Conservation (phyloP, 2,113 vertebrate species). For the Pelobates fuscus region DNA sequence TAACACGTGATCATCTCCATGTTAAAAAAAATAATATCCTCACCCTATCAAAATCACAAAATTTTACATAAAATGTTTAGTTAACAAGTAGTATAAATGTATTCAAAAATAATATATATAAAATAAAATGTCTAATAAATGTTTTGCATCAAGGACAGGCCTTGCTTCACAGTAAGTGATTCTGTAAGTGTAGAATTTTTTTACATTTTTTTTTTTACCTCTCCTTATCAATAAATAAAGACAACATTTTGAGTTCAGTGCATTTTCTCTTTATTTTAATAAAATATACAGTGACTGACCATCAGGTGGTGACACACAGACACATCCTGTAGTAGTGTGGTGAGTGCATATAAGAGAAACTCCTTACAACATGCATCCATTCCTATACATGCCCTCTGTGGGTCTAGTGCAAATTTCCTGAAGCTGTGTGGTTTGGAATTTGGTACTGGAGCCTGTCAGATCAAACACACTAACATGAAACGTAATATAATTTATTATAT, state of each 20-base stretch:
- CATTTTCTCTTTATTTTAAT: slow-evolving; percentile 65
- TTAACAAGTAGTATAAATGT: too few species aligned
- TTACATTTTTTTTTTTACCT: too few species aligned
- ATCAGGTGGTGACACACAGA: slow-evolving; percentile 51
- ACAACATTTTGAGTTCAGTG: neutral
- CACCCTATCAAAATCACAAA: too few species aligned
- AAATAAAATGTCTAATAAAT: too few species aligned
- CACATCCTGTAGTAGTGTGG: slow-evolving; percentile 50
- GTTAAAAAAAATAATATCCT: too few species aligned
- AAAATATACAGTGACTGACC: slow-evolving; percentile 67
- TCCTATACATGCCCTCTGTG: slow-evolving; percentile 43
- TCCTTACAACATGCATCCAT: slow-evolving; percentile 60
- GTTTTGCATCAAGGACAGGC: too few species aligned
- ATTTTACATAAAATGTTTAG: too few species aligned
- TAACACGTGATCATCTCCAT: too few species aligned
- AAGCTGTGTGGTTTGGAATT: slow-evolving; percentile 7
- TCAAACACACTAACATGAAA: neutral
- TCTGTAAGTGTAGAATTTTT: too few species aligned
- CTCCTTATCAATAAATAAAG: neutral
- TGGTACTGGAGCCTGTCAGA: slow-evolving; percentile 13
- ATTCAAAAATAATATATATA: too few species aligned
- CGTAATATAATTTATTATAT: too few species aligned
- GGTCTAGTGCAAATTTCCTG: slow-evolving; percentile 36
- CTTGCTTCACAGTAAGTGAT: too few species aligned
- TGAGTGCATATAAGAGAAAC: slow-evolving; percentile 51